A percentile compares a stretch with the other conserved stretches of the same genome.
Evolutionary conservation across 2,113 vertebrate genomes (phyloP).

Genomic region (Lepisosteus oculatus): DNA sequence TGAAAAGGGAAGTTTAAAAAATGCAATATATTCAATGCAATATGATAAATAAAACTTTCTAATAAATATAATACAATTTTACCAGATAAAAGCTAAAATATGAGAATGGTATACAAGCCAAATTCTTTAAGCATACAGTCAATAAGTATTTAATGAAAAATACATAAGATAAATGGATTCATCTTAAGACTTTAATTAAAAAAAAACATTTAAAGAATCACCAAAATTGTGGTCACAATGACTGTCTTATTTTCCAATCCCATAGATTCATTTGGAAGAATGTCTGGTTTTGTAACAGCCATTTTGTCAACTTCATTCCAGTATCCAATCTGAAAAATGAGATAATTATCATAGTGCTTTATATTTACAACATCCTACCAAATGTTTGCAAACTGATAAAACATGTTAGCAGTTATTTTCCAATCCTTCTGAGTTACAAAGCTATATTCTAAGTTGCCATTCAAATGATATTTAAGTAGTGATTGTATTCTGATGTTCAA

Average conservation of each 20-base stretch:
- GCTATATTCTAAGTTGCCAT: too few relatives aligned
- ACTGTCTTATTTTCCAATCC: slow-evolving; percentile 97
- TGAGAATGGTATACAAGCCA: neutral
- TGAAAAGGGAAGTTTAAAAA: slow-evolving; percentile 37
- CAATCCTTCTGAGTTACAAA: too few relatives aligned
- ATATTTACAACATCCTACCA: too few relatives aligned
- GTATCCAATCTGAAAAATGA: slow-evolving; percentile 86
- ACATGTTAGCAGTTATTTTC: too few relatives aligned
- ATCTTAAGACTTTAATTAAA: too few relatives aligned
- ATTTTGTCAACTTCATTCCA: slow-evolving; percentile 98
- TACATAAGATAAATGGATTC: too few relatives aligned
- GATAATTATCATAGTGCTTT: slow-evolving; percentile 3
- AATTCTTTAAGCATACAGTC: neutral
- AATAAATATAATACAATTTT: too few relatives aligned
- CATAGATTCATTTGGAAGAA: slow-evolving; percentile 86
- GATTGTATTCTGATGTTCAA: too few relatives aligned
- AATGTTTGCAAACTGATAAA: too few relatives aligned
- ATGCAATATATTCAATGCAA: slow-evolving; percentile 17
- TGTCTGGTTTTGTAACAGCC: slow-evolving; percentile 90
- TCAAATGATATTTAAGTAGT: too few relatives aligned
- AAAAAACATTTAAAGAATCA: slow-evolving; percentile 57
- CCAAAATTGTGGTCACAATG: slow-evolving; percentile 96
- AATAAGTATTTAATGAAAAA: neutral
- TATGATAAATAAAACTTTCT: neutral
- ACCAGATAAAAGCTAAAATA: too few relatives aligned